Base-by-base conservation (phyloP, 2,113 vertebrate genomes). In the Emydocephalus ijimae region DNA sequence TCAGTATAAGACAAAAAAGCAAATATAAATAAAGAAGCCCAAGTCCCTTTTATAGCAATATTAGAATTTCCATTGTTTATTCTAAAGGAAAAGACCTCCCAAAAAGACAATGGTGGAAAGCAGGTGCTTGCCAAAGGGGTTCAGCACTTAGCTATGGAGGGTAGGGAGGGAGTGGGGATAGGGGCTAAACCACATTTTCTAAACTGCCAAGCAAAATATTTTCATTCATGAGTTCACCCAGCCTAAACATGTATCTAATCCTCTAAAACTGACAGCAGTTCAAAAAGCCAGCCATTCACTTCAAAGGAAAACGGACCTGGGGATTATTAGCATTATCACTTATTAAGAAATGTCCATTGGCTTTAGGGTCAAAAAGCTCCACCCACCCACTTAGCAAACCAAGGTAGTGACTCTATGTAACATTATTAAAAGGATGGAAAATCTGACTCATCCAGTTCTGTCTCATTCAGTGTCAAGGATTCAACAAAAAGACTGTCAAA, bases 141-240 rank as follows among this genome's bases (percentile, higher is more conserved):
- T 95, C 95, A 90, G 95, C 90, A 96, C 93, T 94, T 93, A 64
- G 21, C 56, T 54, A 87, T 12, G 48, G 81, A 57, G 45, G 56
- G 7, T 21, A 64, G 50, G 39, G 18, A 48, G 74, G 29, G 45
- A 93, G 94, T 69, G 95, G 86, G 95, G 88, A 93, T 59, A 45
- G 26, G 21, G 12, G 57, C 69, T 57, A 94, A 94, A 92, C 94
- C 95, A 93, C 96, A 95, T 97, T 97, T 97, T 96, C 15, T 90
- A 98, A 98, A 97, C 96, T 96, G 97, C 96, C 94, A 98, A 98
- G 96, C 96, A 98, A 98, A 98, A 98, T 98, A 98, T 98, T 98
- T 98, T 98, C 97, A 98, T 98, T 98, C 97, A 97, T 97, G 97
- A 98, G 97, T 98, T 98, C 97, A 97, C 98, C 97, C 97, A 98